A percentile compares a stretch with the other conserved stretches of the same genome.
Conservation (phyloP, 2,797 vertebrate genomes). For the Chanos chanos region DNA sequence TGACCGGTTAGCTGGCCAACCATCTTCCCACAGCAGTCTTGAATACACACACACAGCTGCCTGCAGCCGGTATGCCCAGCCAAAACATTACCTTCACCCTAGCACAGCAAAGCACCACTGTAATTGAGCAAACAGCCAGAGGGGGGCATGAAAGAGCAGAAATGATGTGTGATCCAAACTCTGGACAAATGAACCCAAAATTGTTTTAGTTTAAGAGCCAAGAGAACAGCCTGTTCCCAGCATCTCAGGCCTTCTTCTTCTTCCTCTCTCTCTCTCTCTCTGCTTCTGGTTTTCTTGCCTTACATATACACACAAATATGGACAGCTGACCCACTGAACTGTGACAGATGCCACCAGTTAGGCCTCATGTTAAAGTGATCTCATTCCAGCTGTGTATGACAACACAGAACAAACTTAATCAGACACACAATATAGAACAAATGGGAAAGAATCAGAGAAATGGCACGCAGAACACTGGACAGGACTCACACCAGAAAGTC, state of each 20-base stretch:
- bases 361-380: too few relatives aligned
- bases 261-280: not conserved
- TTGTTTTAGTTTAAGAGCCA: conserved; percentile 4
- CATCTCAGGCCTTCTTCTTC: not conserved
- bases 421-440: too few relatives aligned
- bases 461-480: too few relatives aligned
- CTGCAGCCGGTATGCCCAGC: not conserved
- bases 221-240: conserved; percentile 21
- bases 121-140: not conserved
- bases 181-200: not conserved
- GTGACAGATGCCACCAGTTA: too few relatives aligned
- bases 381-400: too few relatives aligned
- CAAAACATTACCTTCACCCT: conserved; percentile 1
- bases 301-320: not conserved
- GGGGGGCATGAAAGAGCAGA: not conserved
- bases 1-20: conserved; percentile 12
- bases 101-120: not conserved
- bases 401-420: too few relatives aligned
- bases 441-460: too few relatives aligned
- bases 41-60: conserved; percentile 18
- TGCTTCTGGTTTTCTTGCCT: not conserved
- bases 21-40: conserved; percentile 11
- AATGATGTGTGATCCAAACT: not conserved
- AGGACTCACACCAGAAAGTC: too few relatives aligned
- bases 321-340: too few relatives aligned